Conservation (phyloP, 1,140 invertebrate genomes). For the Diuraphis noxia region DNA sequence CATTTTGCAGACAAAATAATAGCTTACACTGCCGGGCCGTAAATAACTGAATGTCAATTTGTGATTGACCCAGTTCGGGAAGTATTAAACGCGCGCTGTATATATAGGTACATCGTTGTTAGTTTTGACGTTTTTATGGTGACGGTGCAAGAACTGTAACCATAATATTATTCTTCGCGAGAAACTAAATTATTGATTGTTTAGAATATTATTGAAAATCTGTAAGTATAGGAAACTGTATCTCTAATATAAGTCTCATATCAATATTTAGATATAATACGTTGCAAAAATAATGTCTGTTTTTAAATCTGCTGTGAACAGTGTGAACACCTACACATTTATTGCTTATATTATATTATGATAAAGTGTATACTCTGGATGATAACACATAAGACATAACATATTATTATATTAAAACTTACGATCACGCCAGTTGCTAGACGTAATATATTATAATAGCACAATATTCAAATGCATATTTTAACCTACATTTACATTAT, state of each 20-base stretch:
- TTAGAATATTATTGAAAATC: neutral
- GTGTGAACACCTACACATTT: no score
- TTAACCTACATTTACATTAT: neutral
- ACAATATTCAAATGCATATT: neutral
- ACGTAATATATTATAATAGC: neutral
- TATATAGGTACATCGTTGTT: neutral
- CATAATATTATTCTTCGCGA: neutral
- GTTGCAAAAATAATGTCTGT: neutral
- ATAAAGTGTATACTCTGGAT: neutral
- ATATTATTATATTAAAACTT: neutral
- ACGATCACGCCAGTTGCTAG: neutral
- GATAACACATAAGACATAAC: neutral
- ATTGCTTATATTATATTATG: no score
- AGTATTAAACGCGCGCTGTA: neutral
- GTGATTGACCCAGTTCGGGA: conserved; percentile 15
- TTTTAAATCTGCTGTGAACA: neutral
- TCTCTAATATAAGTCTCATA: neutral
- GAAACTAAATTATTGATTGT: neutral
- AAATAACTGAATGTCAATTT: conserved; percentile 10
- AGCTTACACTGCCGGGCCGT: neutral
- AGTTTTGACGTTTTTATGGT: conserved; percentile 1
- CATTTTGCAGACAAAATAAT: conserved; percentile 15
- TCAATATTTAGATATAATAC: no score
- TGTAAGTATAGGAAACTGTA: neutral
- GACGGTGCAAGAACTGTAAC: neutral